Evolutionary conservation across 2,113 vertebrate genomes (phyloP).

Genomic region (Calidris pugnax): DNA sequence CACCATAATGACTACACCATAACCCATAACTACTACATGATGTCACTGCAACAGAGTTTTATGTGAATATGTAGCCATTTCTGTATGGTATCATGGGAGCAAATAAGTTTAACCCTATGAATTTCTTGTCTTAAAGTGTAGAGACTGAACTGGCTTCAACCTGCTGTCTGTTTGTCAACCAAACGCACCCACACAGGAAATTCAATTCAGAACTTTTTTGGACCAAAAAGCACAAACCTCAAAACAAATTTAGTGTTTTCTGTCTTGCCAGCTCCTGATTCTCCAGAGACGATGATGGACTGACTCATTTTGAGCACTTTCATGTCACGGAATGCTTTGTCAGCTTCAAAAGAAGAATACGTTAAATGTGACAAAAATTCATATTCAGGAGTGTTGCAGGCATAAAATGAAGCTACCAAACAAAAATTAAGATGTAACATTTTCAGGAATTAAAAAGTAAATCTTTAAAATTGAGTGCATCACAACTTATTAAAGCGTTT

Average conservation of each 20-base stretch:
- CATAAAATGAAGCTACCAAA: neutral
- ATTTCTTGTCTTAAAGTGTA: neutral
- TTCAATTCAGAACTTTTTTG: neutral
- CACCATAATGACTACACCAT: neutral
- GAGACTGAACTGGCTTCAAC: rapidly evolving
- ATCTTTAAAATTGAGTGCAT: neutral
- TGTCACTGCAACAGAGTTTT: neutral
- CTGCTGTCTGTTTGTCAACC: neutral
- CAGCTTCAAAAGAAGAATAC: constrained; percentile 78
- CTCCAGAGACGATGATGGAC: constrained; percentile 97
- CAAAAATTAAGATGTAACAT: neutral
- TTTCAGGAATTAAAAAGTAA: neutral
- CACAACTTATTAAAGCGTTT: neutral
- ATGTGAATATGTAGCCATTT: neutral
- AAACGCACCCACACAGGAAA: neutral
- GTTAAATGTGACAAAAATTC: neutral
- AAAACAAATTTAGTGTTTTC: constrained; percentile 99
- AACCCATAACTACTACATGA: neutral
- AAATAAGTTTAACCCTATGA: neutral
- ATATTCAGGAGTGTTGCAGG: neutral
- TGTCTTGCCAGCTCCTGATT: constrained; percentile 97
- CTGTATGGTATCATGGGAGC: neutral
- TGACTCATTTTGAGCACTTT: constrained; percentile 97
- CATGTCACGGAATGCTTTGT: constrained; percentile 98
- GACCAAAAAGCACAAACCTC: constrained; percentile 75